These are phyloP conservation scores for Apis florea DNA, from an alignment of 1,140 invertebrate species.

Conservation along the genomic window DNA sequence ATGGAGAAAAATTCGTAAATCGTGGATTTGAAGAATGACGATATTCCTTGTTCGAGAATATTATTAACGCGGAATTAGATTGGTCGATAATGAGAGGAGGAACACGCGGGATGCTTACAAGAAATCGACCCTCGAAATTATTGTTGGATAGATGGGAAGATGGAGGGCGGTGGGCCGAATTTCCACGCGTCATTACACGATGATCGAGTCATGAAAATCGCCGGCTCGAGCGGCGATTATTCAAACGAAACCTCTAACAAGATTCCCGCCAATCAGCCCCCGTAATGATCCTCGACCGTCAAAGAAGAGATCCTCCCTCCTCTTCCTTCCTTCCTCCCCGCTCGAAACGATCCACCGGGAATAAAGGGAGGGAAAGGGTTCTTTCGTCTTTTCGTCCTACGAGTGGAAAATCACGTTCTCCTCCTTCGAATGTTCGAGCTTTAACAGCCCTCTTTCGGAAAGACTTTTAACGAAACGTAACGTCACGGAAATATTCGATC, in stretches of 20 bases:
- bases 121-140: slow-evolving; percentile 60
- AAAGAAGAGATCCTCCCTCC: slow-evolving; percentile 52
- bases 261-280: slow-evolving; percentile 78
- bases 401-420: slow-evolving; percentile 12
- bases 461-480: not conserved
- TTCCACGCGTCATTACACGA: slow-evolving; percentile 78
- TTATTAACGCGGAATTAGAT: slow-evolving; percentile 78
- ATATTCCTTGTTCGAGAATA: slow-evolving; percentile 73
- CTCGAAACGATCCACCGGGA: slow-evolving; percentile 34
- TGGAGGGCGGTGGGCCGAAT: slow-evolving; percentile 52
- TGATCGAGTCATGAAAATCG: slow-evolving; percentile 78
- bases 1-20: not conserved
- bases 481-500: not conserved
- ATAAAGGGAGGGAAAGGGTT: slow-evolving; percentile 44
- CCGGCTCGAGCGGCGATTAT: slow-evolving; percentile 76
- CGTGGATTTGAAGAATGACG: slow-evolving; percentile 60
- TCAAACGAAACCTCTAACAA: slow-evolving; percentile 79
- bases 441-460: not conserved
- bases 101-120: slow-evolving; percentile 25
- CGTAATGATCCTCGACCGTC: slow-evolving; percentile 69
- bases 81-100: slow-evolving; percentile 75
- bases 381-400: slow-evolving; percentile 38
- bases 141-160: slow-evolving; percentile 60
- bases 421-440: not conserved
- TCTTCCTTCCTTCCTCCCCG: slow-evolving; percentile 30